phyloP scores from a whole-genome alignment of 2,113 vertebrate species.

The Semicossyphus pulcher region DNA sequence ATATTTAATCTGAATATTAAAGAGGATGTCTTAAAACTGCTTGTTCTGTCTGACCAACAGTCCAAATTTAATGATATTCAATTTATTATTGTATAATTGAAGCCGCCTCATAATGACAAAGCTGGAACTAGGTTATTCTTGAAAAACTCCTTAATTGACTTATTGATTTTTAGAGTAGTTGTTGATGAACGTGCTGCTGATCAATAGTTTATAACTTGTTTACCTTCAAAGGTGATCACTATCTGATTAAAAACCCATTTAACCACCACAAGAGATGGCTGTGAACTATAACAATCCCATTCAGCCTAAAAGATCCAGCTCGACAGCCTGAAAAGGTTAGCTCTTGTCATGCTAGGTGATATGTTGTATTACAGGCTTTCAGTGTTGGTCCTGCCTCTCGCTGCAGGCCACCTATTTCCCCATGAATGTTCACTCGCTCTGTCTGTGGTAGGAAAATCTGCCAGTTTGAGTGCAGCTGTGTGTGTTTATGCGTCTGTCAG shows the following conservation, averaged over 20 bases:
- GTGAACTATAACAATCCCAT: not conserved
- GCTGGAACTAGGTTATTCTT: too few species aligned
- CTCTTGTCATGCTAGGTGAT: conserved; percentile 45
- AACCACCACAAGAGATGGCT: conserved; percentile 12
- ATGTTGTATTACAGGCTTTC: conserved; percentile 49
- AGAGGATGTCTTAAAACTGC: too few species aligned
- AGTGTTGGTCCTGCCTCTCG: conserved; percentile 41
- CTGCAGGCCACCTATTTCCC: conserved; percentile 44
- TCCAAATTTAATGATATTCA: not conserved
- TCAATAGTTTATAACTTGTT: not conserved
- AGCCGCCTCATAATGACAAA: not conserved
- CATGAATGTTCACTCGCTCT: conserved; percentile 39
- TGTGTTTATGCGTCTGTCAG: conserved; percentile 67
- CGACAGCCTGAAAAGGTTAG: conserved; percentile 28
- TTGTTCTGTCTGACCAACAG: not conserved
- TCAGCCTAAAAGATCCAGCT: conserved; percentile 16
- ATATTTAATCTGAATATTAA: too few species aligned
- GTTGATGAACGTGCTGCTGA: not conserved
- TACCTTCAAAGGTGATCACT: not conserved
- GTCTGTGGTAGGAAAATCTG: conserved; percentile 52
- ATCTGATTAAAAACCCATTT: conserved; percentile 10
- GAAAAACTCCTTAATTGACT: too few species aligned
- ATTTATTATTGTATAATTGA: not conserved
- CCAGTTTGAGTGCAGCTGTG: conserved; percentile 52
- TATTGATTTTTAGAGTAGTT: not conserved